A percentile compares a stretch with the other conserved stretches of the same genome.
Evolutionary conservation across 2,113 vertebrate species (phyloP).

Genomic region (Rattus norvegicus): DNA sequence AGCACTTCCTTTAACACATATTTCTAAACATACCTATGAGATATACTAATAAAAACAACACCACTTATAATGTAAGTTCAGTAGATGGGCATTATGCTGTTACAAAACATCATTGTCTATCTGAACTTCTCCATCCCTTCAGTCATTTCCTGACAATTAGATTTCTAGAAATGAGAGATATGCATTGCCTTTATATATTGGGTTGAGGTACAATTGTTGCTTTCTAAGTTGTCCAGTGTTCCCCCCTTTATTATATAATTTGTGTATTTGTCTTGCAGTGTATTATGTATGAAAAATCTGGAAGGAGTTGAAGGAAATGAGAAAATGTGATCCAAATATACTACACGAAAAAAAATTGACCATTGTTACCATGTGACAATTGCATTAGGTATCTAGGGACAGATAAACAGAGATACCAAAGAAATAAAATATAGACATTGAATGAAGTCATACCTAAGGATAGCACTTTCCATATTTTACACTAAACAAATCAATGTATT

Average conservation of each 20-base stretch:
- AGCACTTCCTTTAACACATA: background rate
- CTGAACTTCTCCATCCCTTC: background rate
- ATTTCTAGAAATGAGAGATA: background rate
- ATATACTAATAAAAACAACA: background rate
- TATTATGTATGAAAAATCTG: background rate
- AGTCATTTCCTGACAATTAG: background rate
- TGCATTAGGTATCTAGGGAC: background rate
- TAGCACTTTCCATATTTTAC: conserved; percentile 55
- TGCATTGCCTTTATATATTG: background rate
- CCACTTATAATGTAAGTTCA: background rate
- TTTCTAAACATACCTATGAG: background rate
- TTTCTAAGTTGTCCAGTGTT: background rate
- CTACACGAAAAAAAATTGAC: background rate
- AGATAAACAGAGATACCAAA: background rate
- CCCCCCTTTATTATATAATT: background rate
- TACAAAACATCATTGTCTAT: background rate
- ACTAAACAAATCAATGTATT: conserved; percentile 52
- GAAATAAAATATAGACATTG: conserved; percentile 14
- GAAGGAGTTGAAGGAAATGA: background rate
- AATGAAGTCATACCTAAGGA: conserved; percentile 19
- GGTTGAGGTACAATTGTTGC: background rate
- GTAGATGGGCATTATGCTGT: background rate
- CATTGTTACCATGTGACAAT: background rate
- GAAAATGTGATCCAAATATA: background rate
- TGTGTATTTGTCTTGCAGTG: background rate